phyloP scores from a whole-genome alignment of 2,113 vertebrate genomes.

The Cyphomyrus plagiostoma region DNA sequence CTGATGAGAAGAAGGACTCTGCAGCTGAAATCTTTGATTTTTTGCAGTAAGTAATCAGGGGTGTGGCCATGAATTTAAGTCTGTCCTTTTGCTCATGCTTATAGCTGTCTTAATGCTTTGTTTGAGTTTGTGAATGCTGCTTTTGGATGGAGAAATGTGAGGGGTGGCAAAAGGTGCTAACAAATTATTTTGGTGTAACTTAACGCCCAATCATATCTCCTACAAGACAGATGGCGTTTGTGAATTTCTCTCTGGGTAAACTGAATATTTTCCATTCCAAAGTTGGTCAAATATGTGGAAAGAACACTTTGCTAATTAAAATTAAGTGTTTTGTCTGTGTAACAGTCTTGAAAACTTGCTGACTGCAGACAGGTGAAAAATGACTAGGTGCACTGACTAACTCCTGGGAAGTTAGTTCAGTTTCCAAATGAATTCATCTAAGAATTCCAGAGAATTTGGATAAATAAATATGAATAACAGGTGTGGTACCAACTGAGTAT shows the following conservation, averaged over 20 bases:
- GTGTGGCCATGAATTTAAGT: neutral
- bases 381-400: neutral
- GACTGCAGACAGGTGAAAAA: neutral
- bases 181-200: conserved; percentile 7
- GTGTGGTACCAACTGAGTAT: neutral
- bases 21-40: conserved; percentile 18
- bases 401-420: neutral
- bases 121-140: neutral
- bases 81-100: neutral
- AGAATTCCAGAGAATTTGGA: neutral
- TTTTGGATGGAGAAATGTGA: neutral
- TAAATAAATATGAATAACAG: neutral
- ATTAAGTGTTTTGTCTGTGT: conserved; percentile 4
- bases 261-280: conserved; percentile 63
- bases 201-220: neutral
- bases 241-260: conserved; percentile 33
- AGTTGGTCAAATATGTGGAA: conserved; percentile 56
- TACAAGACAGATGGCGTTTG: conserved; percentile 35
- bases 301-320: neutral
- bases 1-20: conserved; percentile 31
- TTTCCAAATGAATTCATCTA: neutral
- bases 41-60: neutral
- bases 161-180: neutral
- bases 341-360: neutral
- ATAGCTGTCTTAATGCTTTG: neutral